Evolutionary conservation across 2,797 vertebrate genomes (phyloP).

Genomic region (Coilia nasus): DNA sequence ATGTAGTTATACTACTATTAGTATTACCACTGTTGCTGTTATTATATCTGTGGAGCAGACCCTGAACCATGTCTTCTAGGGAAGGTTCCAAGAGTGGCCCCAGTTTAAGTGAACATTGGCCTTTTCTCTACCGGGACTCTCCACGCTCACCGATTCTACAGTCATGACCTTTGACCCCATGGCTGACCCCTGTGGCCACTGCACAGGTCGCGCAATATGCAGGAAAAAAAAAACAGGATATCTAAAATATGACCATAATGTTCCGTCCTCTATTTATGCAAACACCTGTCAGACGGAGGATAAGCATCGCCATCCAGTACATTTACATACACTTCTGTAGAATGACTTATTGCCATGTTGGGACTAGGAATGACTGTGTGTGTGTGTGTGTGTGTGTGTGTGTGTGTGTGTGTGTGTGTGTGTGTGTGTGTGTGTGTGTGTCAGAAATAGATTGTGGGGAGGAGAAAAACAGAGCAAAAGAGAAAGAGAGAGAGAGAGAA

Average conservation of each 20-base stretch:
- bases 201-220: background rate
- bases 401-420: too few relatives aligned
- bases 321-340: slow-evolving; percentile 16
- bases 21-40: too few relatives aligned
- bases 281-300: background rate
- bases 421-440: too few relatives aligned
- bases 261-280: background rate
- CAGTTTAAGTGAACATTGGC: background rate
- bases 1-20: too few relatives aligned
- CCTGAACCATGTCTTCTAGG: background rate
- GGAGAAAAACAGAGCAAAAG: background rate
- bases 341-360: background rate
- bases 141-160: background rate
- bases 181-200: background rate
- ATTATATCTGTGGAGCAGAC: too few relatives aligned
- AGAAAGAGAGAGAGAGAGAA: background rate
- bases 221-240: background rate
- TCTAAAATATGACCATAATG: background rate
- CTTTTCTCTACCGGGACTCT: background rate
- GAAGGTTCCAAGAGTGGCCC: background rate
- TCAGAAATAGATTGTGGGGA: too few relatives aligned
- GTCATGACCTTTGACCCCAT: background rate
- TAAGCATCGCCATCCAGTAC: background rate
- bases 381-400: too few relatives aligned
- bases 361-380: background rate